A percentile compares a stretch with the other conserved stretches of the same genome.
These are phyloP conservation scores for Crossocerus cetratus DNA, from an alignment of 2,888 invertebrate species.

Conservation along the genomic window DNA sequence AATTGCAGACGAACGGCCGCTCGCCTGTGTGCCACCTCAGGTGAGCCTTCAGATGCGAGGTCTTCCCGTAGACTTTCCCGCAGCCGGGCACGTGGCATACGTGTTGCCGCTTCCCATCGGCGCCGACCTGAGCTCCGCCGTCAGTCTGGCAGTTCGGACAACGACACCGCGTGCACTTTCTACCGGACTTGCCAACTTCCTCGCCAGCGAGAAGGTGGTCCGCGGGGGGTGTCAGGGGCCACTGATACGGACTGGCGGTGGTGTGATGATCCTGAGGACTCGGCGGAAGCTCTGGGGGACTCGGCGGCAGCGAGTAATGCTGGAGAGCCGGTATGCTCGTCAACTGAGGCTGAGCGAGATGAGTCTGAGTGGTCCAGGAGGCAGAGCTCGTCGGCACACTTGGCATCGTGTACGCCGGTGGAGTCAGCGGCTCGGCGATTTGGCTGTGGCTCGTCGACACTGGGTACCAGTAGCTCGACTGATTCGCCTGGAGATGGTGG, in stretches of 20 bases:
- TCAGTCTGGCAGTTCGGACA: constrained; percentile 90
- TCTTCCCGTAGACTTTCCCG: constrained; percentile 93
- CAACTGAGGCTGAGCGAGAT: constrained; percentile 54
- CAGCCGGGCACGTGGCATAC: constrained; percentile 93
- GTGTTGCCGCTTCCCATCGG: constrained; percentile 89
- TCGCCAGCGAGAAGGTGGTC: constrained; percentile 42
- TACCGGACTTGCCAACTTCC: constrained; percentile 64
- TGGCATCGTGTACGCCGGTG: constrained; percentile 61
- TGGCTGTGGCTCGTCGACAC: constrained; percentile 55
- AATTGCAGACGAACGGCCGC: constrained; percentile 92
- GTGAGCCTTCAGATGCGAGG: constrained; percentile 95
- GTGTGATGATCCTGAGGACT: constrained; percentile 60
- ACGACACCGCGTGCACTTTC: constrained; percentile 87
- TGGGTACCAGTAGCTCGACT: constrained; percentile 65
- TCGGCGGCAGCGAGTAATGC: constrained; percentile 66
- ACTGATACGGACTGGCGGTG: constrained; percentile 55
- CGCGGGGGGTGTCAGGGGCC: constrained; percentile 65
- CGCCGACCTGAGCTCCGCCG: constrained; percentile 85
- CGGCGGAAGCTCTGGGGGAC: constrained; percentile 61
- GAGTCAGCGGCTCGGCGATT: constrained; percentile 60
- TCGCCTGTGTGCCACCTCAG: constrained; percentile 96
- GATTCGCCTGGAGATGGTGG: constrained; percentile 56
- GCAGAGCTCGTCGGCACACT: constrained; percentile 36
- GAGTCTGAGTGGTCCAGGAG: constrained; percentile 57
- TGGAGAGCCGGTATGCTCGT: constrained; percentile 54